Evolutionary conservation across 92 coral and sea anemone species (phyloP).

Genomic region (Phymanthus crucifer): DNA sequence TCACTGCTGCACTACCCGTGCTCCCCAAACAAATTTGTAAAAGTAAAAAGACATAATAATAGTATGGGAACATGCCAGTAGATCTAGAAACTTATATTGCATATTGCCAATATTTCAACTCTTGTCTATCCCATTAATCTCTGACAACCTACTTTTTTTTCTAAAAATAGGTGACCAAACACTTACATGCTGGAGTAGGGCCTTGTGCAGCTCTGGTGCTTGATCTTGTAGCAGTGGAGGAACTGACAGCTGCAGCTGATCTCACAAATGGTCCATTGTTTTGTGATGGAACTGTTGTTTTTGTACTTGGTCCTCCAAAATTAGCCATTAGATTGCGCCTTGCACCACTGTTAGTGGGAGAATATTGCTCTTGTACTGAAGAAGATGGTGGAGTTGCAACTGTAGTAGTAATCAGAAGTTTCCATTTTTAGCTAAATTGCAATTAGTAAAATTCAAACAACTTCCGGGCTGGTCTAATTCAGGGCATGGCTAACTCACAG

Average conservation of each 20-base stretch:
- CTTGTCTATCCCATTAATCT: no score
- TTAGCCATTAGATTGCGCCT: slow-evolving; percentile 84
- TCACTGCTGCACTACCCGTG: no score
- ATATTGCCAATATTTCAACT: no score
- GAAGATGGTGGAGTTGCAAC: slow-evolving; percentile 65
- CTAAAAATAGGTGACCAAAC: not conserved
- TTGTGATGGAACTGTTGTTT: slow-evolving; percentile 36
- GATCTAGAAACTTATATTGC: no score
- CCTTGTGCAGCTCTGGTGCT: slow-evolving; percentile 4
- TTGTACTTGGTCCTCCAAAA: slow-evolving; percentile 62
- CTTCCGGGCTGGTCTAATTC: no score
- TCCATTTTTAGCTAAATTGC: not conserved
- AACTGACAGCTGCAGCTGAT: slow-evolving; percentile 26
- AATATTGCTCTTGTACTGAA: slow-evolving; percentile 70
- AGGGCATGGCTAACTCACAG: no score
- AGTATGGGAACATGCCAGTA: no score
- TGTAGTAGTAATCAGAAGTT: slow-evolving; percentile 2
- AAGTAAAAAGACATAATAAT: no score
- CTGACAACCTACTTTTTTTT: no score
- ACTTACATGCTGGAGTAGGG: slow-evolving; percentile 26
- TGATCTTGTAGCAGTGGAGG: not conserved
- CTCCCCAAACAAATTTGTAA: no score
- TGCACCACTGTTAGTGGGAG: slow-evolving; percentile 88
- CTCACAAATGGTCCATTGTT: slow-evolving; percentile 46
- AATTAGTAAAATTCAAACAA: no score